phyloP scores from a whole-genome alignment of 2,888 invertebrate species.

The Epinotia bilunana region DNA sequence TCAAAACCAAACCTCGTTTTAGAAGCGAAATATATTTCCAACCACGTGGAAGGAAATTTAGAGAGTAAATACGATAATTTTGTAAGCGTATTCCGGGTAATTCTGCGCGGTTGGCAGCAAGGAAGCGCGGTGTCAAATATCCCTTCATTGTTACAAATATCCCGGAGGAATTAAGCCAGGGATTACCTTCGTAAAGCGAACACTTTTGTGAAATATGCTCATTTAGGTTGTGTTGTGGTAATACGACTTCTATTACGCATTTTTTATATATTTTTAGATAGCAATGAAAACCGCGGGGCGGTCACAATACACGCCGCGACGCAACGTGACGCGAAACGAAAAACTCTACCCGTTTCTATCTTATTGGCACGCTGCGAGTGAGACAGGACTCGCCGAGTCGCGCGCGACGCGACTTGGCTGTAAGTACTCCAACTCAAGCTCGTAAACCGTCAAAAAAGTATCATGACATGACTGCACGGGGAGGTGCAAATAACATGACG shows the following conservation, averaged over 20 bases:
- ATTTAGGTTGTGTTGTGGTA: slow-evolving; percentile 23
- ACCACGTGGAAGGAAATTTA: slow-evolving; percentile 16
- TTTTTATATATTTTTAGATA: neutral
- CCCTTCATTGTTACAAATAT: slow-evolving; percentile 50
- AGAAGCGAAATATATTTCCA: slow-evolving; percentile 6
- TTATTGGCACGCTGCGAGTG: too few relatives aligned
- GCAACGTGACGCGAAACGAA: too few relatives aligned
- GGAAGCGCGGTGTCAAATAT: slow-evolving; percentile 53
- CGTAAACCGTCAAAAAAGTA: too few relatives aligned
- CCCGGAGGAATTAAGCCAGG: slow-evolving; percentile 48
- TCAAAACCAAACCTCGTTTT: neutral
- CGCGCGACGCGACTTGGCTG: too few relatives aligned
- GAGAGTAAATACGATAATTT: slow-evolving; percentile 34
- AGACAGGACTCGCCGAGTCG: too few relatives aligned
- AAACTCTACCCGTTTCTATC: too few relatives aligned
- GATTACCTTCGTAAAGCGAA: slow-evolving; percentile 43
- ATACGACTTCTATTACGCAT: neutral
- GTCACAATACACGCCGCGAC: too few relatives aligned
- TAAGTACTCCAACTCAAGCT: too few relatives aligned
- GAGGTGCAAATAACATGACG: too few relatives aligned
- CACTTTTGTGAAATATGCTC: slow-evolving; percentile 32
- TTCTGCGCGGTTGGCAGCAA: slow-evolving; percentile 8
- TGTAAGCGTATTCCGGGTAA: slow-evolving; percentile 21
- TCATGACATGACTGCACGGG: too few relatives aligned
- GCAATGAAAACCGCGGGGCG: neutral